These are phyloP conservation scores for Melanophora roralis DNA, from an alignment of 2,888 invertebrate genomes.

Conservation along the genomic window DNA sequence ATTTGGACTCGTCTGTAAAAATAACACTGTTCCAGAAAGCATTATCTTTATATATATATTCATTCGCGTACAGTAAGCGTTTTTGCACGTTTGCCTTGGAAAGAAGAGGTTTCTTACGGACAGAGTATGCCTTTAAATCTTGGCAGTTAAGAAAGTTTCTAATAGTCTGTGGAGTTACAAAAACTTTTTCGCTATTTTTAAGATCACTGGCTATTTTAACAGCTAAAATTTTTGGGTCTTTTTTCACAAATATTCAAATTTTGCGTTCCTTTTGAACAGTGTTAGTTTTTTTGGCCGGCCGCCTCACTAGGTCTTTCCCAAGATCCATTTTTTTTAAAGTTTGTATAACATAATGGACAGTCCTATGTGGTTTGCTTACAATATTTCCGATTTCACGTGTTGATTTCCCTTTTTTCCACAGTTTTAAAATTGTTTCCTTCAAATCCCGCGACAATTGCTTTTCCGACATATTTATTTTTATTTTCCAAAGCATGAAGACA, in stretches of 20 bases:
- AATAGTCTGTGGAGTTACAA: conserved; percentile 2
- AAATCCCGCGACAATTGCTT: background rate
- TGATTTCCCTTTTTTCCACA: too few species aligned
- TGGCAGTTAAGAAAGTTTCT: background rate
- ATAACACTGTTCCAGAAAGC: background rate
- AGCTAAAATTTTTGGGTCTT: too few species aligned
- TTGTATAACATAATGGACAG: background rate
- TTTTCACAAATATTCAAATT: too few species aligned
- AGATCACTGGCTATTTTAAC: too few species aligned
- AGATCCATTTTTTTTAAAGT: background rate
- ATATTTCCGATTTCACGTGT: too few species aligned
- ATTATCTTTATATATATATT: background rate
- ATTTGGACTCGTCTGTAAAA: background rate
- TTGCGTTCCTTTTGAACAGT: too few species aligned
- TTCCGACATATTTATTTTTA: background rate
- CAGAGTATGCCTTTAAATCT: background rate
- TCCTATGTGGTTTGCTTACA: too few species aligned
- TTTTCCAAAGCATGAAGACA: background rate
- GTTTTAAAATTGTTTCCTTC: background rate
- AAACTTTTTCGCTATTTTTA: background rate
- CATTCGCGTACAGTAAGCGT: background rate
- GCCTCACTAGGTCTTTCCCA: background rate
- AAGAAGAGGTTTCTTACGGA: background rate
- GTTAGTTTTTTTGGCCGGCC: too few species aligned
- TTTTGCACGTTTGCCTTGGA: background rate